Base-by-base conservation (phyloP, 1,140 invertebrate species). In the Coptotermes formosanus region DNA sequence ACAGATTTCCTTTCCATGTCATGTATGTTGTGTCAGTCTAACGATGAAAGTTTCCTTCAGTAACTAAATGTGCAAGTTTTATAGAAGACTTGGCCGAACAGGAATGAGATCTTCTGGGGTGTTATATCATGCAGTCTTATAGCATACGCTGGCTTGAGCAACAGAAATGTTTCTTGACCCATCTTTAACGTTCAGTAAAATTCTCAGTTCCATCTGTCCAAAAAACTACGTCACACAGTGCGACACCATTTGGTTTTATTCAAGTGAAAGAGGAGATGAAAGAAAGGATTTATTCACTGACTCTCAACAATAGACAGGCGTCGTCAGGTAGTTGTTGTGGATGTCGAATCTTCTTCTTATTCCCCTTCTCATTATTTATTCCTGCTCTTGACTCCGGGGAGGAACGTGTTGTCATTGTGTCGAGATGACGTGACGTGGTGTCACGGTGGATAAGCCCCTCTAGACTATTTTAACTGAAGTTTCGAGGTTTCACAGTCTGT, bases 391-490 rank as follows among this genome's bases (percentile, higher is more conserved):
- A n/a, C 64, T 75, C n/a, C n/a, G 25, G 64, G 25, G 64, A 75
- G 64, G 25, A 75, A 75, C 64, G 64, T 75, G 64, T 75, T 75
- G 64, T 75, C 64, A 75, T 75, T 75, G 64, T 75, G 64, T 75
- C 25, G 64, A 30, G 64, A 30, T 75, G 64, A 75, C 64, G 64
- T 75, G 64, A 75, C 9, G 64, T 30, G 64, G 2, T 30, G 64
- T 75, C 64, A 75, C 64, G 0, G n/a, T 16, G 64, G 64, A 9
- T 75, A 30, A 75, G 64, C n/a, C 64, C 64, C 64, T 30, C 25
- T 75, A 9, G 25, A 75, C 0, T 75, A 19, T 14, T 75, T 11
- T 25, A 75, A 75, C 64, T n/a, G 64, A 55, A 1, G 52, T 55
- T 21, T 16, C 19, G 52, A 19, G 52, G 52, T 55, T 55, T 55